Base-by-base conservation (phyloP, 2,888 invertebrate species). In the Nemoura dubitans region DNA sequence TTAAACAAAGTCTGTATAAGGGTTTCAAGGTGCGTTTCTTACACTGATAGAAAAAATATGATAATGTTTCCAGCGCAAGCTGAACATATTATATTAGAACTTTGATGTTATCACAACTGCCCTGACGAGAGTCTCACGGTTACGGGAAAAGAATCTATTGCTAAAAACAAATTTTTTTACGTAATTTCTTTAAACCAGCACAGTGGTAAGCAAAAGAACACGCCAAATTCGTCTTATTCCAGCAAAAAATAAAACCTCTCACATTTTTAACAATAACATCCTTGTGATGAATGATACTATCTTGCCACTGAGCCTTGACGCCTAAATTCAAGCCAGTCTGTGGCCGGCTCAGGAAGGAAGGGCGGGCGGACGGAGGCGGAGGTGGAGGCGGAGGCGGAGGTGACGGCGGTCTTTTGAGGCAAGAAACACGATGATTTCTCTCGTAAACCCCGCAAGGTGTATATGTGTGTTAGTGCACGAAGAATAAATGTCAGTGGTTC, bases 401-500 rank as follows among this genome's bases (percentile, higher is more conserved):
- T n/a, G n/a, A n/a, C n/a, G n/a, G n/a, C n/a, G n/a, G n/a, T n/a
- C n/a, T n/a, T n/a, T n/a, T n/a, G n/a, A 78, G 28, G 78, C 0
- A 78, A 78, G 78, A 78, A 78, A 78, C 28, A 26, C 7, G 78
- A 27, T 78, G 78, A 78, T 78, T 10, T 78, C 25, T 25, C 78
- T 16, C 78, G 10, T n/a, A 10, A 78, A 3, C 7, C 10, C 2
- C 0, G 25, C 28, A 28, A 28, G 26, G 28, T 28, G 78, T 27
- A 14, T 27, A 2, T 1, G 28, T 78, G 78, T 10, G 27, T 27
- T 78, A 7, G 59, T 2, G 59, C 14, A 14, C 59, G 26, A 78
- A 26, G 78, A 78, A 78, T 78, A 78, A 26, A 78, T 78, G 78
- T 78, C 78, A 28, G 78, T 21, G 78, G 28, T 78, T 59, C 25